phyloP scores from a whole-genome alignment of 2,797 vertebrate species.

The Triplophysa bombifrons region DNA sequence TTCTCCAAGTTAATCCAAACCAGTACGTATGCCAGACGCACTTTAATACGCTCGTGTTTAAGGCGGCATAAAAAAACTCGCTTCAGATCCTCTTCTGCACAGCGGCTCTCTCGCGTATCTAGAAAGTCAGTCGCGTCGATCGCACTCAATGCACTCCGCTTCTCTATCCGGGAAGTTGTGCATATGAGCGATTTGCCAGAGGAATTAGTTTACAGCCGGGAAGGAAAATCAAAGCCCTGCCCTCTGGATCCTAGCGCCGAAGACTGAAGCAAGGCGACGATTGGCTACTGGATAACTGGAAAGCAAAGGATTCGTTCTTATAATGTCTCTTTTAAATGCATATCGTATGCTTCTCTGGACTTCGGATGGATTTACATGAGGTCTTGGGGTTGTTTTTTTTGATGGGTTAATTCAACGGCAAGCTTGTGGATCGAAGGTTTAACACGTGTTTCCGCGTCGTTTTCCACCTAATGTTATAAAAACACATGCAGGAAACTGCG shows the following conservation, averaged over 20 bases:
- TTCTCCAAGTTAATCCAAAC: constrained; percentile 52
- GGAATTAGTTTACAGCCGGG: constrained; percentile 76
- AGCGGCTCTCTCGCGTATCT: constrained; percentile 57
- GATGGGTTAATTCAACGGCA: not conserved
- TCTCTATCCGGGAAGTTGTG: constrained; percentile 72
- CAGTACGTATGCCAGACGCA: constrained; percentile 3
- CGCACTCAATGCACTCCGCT: constrained; percentile 45
- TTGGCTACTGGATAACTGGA: constrained; percentile 39
- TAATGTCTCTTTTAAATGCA: constrained; percentile 15
- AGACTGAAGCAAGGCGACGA: constrained; percentile 17
- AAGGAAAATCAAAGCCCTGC: constrained; percentile 62
- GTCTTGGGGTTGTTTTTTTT: not conserved
- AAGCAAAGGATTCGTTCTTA: constrained; percentile 10
- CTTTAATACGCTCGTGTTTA: constrained; percentile 46
- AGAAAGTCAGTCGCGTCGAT: constrained; percentile 22
- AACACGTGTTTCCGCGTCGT: not conserved
- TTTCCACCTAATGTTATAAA: not conserved
- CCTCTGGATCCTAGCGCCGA: constrained; percentile 74
- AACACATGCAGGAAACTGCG: not conserved
- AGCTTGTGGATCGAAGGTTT: not conserved
- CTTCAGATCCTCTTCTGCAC: constrained; percentile 84
- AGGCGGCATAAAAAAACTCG: constrained; percentile 52
- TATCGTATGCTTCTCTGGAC: too few relatives aligned
- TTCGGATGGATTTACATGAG: not conserved
- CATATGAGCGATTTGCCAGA: constrained; percentile 82